These are phyloP conservation scores for Jordanella pulchra DNA, from an alignment of 2,797 vertebrate species.

Conservation along the genomic window DNA sequence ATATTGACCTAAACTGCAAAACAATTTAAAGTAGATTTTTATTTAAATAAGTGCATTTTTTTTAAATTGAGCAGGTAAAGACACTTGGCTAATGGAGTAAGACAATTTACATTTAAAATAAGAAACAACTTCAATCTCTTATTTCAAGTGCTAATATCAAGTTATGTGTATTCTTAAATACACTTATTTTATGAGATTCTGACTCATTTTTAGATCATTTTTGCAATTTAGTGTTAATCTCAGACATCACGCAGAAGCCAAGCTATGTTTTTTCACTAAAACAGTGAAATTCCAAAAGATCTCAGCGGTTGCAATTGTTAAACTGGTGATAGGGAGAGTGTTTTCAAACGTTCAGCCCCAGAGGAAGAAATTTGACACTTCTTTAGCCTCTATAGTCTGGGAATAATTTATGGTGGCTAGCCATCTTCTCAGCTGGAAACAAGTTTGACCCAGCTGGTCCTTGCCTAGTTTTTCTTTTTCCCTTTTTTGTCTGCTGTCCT, in stretches of 20 bases:
- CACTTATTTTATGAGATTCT: too few species aligned
- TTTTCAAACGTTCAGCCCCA: background rate
- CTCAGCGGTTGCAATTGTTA: background rate
- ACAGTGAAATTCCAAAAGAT: background rate
- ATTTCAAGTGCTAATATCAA: too few species aligned
- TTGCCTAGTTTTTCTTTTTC: background rate
- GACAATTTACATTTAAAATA: too few species aligned
- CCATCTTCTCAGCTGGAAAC: conserved; percentile 9
- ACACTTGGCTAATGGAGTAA: too few species aligned
- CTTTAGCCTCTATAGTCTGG: background rate
- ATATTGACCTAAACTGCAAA: too few species aligned
- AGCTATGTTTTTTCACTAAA: background rate
- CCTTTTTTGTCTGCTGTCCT: background rate
- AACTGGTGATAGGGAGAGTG: background rate
- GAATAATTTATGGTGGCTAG: conserved; percentile 1
- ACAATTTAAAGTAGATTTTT: too few species aligned
- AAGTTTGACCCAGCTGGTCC: conserved; percentile 4
- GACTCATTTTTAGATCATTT: too few species aligned
- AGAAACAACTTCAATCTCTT: too few species aligned
- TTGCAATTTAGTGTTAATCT: too few species aligned
- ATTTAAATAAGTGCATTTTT: too few species aligned
- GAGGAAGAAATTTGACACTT: background rate
- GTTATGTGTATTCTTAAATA: too few species aligned
- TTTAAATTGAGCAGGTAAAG: too few species aligned
- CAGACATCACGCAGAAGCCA: background rate